phyloP scores from a whole-genome alignment of 2,113 vertebrate species.

The Elephantulus edwardii region DNA sequence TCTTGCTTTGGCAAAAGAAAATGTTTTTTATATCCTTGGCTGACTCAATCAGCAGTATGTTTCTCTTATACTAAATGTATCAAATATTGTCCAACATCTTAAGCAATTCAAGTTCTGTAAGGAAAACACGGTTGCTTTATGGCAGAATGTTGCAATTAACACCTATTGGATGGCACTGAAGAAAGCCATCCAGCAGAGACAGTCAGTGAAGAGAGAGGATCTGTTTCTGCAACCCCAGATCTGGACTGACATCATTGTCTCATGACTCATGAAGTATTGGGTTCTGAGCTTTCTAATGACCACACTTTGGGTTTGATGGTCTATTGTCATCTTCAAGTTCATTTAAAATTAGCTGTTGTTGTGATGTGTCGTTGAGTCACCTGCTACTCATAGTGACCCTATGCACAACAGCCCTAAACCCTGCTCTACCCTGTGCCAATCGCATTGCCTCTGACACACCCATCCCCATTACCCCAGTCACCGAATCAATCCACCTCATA shows the following conservation, averaged over 20 bases:
- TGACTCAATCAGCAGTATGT: background rate
- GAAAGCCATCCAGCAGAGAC: background rate
- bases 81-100: background rate
- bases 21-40: background rate
- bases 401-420: too few species aligned
- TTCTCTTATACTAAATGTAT: background rate
- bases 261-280: accelerated
- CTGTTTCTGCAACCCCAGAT: background rate
- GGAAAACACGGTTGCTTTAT: background rate
- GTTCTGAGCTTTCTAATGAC: background rate
- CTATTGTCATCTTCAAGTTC: background rate
- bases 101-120: background rate
- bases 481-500: too few species aligned
- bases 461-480: too few species aligned
- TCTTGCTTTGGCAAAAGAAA: background rate
- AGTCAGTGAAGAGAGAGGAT: too few species aligned
- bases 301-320: accelerated
- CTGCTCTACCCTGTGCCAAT: too few species aligned
- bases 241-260: background rate
- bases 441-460: too few species aligned
- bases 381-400: too few species aligned
- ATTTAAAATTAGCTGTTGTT: too few species aligned
- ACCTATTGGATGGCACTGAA: background rate
- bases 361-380: too few species aligned
- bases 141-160: background rate